Evolutionary conservation across 2,888 invertebrate genomes (phyloP).

Genomic region (Drosophila buzzatii): DNA sequence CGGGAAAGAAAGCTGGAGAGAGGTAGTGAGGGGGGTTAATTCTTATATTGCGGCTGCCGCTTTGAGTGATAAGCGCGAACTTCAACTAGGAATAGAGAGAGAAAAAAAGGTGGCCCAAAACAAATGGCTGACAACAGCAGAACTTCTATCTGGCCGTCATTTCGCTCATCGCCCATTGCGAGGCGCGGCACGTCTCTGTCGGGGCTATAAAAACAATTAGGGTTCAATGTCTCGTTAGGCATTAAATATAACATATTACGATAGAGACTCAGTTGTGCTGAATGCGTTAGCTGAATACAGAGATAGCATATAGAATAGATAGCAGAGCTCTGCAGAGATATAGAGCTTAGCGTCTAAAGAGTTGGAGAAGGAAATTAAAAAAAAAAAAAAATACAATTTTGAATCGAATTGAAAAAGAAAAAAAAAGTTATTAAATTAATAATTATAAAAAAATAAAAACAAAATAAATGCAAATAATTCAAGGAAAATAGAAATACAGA

Average conservation of each 20-base stretch:
- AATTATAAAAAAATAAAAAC: too few relatives aligned
- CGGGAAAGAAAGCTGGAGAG: too few relatives aligned
- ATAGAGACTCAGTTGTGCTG: not conserved
- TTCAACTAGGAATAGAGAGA: slow-evolving; percentile 14
- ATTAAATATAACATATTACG: slow-evolving; percentile 35
- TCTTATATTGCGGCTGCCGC: slow-evolving; percentile 55
- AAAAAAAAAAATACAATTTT: not conserved
- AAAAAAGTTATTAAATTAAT: too few relatives aligned
- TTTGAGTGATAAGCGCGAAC: slow-evolving; percentile 56
- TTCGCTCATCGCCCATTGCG: slow-evolving; percentile 25
- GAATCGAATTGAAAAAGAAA: not conserved
- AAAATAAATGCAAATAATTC: too few relatives aligned
- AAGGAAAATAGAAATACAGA: too few relatives aligned
- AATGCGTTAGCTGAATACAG: not conserved
- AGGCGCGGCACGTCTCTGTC: slow-evolving; percentile 40
- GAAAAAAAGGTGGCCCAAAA: not conserved
- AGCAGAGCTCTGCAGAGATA: not conserved
- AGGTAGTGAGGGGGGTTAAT: slow-evolving; percentile 36
- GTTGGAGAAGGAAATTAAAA: not conserved
- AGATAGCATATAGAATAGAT: not conserved
- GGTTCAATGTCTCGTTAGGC: slow-evolving; percentile 39
- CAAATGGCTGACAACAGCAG: slow-evolving; percentile 33
- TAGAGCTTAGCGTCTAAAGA: not conserved
- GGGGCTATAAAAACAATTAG: slow-evolving; percentile 55
- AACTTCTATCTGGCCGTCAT: not conserved